Evolutionary conservation across 1,140 invertebrate genomes (phyloP).

Genomic region (Drosophila erecta): DNA sequence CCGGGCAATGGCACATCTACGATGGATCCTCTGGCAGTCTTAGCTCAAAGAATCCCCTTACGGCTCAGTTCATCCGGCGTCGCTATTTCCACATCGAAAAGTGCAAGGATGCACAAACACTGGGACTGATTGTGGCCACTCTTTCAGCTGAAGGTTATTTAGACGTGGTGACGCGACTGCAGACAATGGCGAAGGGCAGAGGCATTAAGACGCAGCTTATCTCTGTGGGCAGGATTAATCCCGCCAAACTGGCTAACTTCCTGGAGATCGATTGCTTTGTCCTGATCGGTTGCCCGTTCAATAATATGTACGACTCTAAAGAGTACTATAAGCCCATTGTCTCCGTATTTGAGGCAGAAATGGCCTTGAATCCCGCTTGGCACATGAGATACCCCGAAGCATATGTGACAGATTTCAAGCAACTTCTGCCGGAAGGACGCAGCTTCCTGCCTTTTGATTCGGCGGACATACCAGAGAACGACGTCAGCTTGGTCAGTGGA

Average conservation of each 20-base stretch:
- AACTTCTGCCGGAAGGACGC: constrained; percentile 89
- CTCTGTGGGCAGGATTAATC: constrained; percentile 96
- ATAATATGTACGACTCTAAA: constrained; percentile 91
- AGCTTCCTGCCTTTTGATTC: constrained; percentile 86
- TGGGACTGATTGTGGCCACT: constrained; percentile 96
- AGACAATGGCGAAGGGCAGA: constrained; percentile 89
- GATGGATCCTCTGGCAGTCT: constrained; percentile 53
- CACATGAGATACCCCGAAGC: constrained; percentile 87
- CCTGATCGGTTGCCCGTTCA: constrained; percentile 95
- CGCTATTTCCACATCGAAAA: constrained; percentile 94
- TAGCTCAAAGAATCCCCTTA: constrained; percentile 67
- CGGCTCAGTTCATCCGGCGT: constrained; percentile 88
- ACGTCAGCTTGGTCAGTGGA: constrained; percentile 90
- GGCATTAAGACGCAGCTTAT: constrained; percentile 96
- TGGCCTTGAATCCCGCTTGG: constrained; percentile 90
- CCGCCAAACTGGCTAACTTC: constrained; percentile 95
- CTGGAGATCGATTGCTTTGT: constrained; percentile 95
- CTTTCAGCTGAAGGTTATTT: constrained; percentile 93
- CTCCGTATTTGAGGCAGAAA: constrained; percentile 96
- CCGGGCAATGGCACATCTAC: constrained; percentile 80
- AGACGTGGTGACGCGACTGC: constrained; percentile 90
- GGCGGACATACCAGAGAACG: constrained; percentile 85
- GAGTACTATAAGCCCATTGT: constrained; percentile 96
- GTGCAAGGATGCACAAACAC: constrained; percentile 93
- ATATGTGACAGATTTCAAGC: constrained; percentile 91